Conservation (phyloP, 2,113 vertebrate genomes). For the Istiophorus platypterus region DNA sequence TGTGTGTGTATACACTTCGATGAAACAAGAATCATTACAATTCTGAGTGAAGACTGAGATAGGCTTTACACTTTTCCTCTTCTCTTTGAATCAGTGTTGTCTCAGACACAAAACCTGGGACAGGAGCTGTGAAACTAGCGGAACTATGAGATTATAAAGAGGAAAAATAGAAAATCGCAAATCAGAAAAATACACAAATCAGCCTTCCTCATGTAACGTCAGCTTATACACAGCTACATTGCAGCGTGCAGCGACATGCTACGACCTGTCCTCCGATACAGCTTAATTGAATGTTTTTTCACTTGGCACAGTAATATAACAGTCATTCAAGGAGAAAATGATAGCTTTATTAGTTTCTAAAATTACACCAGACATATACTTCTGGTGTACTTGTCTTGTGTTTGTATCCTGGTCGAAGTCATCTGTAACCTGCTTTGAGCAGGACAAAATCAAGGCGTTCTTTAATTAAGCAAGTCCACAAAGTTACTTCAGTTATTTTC, state of each 20-base stretch:
- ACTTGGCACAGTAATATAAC: constrained; percentile 28
- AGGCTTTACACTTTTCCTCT: neutral
- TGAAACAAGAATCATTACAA: too few relatives aligned
- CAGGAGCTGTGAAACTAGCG: neutral
- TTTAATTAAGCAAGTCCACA: neutral
- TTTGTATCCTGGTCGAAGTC: neutral
- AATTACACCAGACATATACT: constrained; percentile 28
- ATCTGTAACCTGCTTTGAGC: constrained; percentile 15
- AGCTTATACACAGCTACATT: constrained; percentile 6
- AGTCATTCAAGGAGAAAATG: constrained; percentile 43
- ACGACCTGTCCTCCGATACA: constrained; percentile 33
- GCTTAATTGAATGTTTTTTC: constrained; percentile 61
- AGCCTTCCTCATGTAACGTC: neutral
- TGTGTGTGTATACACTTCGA: too few relatives aligned
- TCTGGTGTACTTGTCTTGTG: neutral
- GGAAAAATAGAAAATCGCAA: constrained; percentile 1
- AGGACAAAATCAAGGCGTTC: constrained; percentile 9
- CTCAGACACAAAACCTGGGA: neutral
- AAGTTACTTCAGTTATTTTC: neutral
- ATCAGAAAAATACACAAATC: neutral
- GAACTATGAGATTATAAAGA: constrained; percentile 17
- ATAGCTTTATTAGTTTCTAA: constrained; percentile 36
- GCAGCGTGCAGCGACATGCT: constrained; percentile 7
- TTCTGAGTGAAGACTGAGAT: neutral
- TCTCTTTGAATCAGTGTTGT: neutral